phyloP scores from a whole-genome alignment of 1,140 invertebrate genomes.

The Pogonus chalceus region DNA sequence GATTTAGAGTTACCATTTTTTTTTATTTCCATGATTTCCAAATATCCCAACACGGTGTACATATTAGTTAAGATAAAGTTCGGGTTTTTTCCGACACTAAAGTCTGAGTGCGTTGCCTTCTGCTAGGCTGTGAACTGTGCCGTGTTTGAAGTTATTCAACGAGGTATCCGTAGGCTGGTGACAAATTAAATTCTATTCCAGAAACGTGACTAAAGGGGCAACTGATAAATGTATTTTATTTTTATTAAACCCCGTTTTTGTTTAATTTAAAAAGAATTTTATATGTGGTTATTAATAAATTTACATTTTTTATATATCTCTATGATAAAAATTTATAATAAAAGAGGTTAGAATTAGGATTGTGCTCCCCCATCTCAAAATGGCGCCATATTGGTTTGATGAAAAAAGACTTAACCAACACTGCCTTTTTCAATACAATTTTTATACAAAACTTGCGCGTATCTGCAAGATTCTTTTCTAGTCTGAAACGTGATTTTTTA shows the following conservation, averaged over 20 bases:
- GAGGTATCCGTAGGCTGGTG: no score
- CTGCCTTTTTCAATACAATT: slow-evolving; percentile 6
- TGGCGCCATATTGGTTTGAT: no score
- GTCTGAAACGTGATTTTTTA: slow-evolving; percentile 4
- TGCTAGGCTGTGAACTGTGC: background rate
- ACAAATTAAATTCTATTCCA: no score
- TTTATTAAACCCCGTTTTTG: no score
- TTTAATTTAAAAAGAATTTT: no score
- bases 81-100: slow-evolving; percentile 19
- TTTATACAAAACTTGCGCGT: background rate
- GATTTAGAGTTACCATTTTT: slow-evolving; percentile 16
- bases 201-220: no score
- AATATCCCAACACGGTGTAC: background rate
- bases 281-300: no score
- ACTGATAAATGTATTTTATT: no score
- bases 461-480: slow-evolving; percentile 1
- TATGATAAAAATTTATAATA: no score
- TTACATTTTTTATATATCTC: no score
- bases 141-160: slow-evolving; percentile 4
- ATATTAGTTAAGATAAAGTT: slow-evolving; percentile 9
- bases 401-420: slow-evolving; percentile 6
- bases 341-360: no score
- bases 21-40: slow-evolving; percentile 5
- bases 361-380: no score
- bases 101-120: slow-evolving; percentile 24